phyloP scores from a whole-genome alignment of 2,888 invertebrate species.

The Drosophila pegasa region DNA sequence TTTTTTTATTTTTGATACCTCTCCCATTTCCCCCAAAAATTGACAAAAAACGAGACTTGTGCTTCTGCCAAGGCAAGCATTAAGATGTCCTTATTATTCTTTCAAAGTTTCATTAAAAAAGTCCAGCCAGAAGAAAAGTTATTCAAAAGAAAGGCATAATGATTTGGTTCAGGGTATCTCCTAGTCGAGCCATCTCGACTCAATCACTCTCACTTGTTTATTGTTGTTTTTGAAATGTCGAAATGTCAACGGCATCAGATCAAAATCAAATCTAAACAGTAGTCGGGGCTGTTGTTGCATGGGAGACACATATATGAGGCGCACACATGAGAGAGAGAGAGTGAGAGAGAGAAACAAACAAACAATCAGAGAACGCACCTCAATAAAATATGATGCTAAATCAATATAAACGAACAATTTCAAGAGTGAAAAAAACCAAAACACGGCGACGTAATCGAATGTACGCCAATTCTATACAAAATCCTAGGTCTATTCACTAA shows the following conservation, averaged over 20 bases:
- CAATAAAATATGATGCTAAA: not conserved
- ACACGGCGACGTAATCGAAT: not conserved
- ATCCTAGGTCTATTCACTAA: not conserved
- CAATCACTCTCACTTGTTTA: too few relatives aligned
- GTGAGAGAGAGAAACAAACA: not conserved
- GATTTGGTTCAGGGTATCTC: too few relatives aligned
- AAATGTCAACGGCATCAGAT: conserved; percentile 31
- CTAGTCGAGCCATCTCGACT: too few relatives aligned
- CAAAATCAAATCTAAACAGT: conserved; percentile 3
- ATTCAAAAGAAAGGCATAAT: too few relatives aligned
- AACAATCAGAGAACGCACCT: not conserved
- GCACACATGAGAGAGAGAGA: conserved; percentile 11
- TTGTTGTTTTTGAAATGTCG: conserved; percentile 19
- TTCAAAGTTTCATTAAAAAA: too few relatives aligned
- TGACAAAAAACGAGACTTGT: too few relatives aligned
- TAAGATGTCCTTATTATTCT: too few relatives aligned
- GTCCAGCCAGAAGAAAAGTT: too few relatives aligned
- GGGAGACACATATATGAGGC: conserved; percentile 18
- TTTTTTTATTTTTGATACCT: too few relatives aligned
- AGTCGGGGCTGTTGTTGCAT: conserved; percentile 22
- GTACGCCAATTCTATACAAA: not conserved
- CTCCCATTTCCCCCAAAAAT: too few relatives aligned
- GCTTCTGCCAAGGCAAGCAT: too few relatives aligned
- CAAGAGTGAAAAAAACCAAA: not conserved
- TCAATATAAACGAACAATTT: not conserved